Evolutionary conservation across 1,140 invertebrate species (phyloP), one percentile per base, ranked within the genome.

Genomic region (Penaeus indicus): DNA sequence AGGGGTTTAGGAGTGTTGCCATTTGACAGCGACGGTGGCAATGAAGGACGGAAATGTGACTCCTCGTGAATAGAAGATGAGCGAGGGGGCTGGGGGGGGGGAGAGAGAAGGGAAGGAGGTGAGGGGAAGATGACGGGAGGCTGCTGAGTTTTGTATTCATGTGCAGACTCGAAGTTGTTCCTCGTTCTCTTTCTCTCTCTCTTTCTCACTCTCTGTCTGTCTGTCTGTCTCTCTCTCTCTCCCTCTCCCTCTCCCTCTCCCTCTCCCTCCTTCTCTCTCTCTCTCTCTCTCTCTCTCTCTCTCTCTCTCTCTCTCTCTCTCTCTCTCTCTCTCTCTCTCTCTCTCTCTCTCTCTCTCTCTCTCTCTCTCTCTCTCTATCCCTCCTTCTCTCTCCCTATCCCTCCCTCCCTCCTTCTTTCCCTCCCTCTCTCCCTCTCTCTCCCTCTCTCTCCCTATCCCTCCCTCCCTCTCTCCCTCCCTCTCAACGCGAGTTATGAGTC

Each of bases 371-470:
- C 4, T 21, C 32, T 4, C 22, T 22, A 5, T 78, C 19, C 32
- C 75, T 78, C 75, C 32, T 27, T 27, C 75, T 47, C 75, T 78
- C 42, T 25, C 75, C 25, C 75, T 78, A 10, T 78, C 75, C 38
- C 75, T 78, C 75, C n/a, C 27, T 78, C 75, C 38, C 42, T 80
- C 78, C 19, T 0, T 54, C 22, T 80, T 47, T 80, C 78, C 3
- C 25, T 4, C 25, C 3, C 63, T 64, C 63, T 3, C n/a, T n/a
- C 63, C n/a, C 63, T n/a, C n/a, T 3, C 63, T 27, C 0, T 78
- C 22, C 25, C 47, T 22, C 47, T 38, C 4, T n/a, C 38, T 7
- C 47, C 78, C 16, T 22, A 25, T 22, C 47, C 38, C n/a, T 54
- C 47, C n/a, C 42, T 80, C 78, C 19, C 11, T 54, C 47, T 61